Conservation (phyloP, 2,797 vertebrate species). For the Parauchenoglanis ngamensis region DNA sequence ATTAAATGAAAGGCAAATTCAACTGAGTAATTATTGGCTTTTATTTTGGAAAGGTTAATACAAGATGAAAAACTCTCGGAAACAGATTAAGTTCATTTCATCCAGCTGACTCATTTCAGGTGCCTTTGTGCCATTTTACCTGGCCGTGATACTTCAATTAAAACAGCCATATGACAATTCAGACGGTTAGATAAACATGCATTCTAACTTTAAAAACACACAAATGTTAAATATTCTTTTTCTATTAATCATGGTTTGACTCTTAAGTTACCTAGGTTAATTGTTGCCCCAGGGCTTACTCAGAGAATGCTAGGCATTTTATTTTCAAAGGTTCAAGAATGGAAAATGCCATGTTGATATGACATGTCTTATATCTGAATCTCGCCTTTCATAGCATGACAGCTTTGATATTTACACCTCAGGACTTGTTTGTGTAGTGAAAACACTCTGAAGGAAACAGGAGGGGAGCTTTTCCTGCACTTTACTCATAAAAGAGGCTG, state of each 20-base stretch:
- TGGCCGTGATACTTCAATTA: slow-evolving; percentile 50
- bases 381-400: slow-evolving; percentile 67
- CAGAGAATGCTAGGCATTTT: slow-evolving; percentile 48
- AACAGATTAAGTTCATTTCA: slow-evolving; percentile 17
- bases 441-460: slow-evolving; percentile 60
- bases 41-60: slow-evolving; percentile 36
- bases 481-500: slow-evolving; percentile 41
- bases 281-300: slow-evolving; percentile 72
- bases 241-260: slow-evolving; percentile 80
- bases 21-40: slow-evolving; percentile 40
- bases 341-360: slow-evolving; percentile 60
- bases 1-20: too few species aligned
- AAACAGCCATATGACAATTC: slow-evolving; percentile 40
- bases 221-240: slow-evolving; percentile 39
- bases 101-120: slow-evolving; percentile 28
- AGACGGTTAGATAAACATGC: slow-evolving; percentile 53
- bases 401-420: slow-evolving; percentile 70
- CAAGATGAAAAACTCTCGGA: slow-evolving; percentile 37
- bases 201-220: slow-evolving; percentile 49
- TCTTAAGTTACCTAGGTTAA: slow-evolving; percentile 80
- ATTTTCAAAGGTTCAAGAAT: slow-evolving; percentile 54
- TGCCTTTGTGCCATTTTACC: slow-evolving; percentile 28
- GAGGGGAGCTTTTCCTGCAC: slow-evolving; percentile 38
- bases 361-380: slow-evolving; percentile 59
- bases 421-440: slow-evolving; percentile 68